These are phyloP conservation scores for Pogonophryne albipinna DNA, from an alignment of 2,797 vertebrate genomes.

Conservation along the genomic window DNA sequence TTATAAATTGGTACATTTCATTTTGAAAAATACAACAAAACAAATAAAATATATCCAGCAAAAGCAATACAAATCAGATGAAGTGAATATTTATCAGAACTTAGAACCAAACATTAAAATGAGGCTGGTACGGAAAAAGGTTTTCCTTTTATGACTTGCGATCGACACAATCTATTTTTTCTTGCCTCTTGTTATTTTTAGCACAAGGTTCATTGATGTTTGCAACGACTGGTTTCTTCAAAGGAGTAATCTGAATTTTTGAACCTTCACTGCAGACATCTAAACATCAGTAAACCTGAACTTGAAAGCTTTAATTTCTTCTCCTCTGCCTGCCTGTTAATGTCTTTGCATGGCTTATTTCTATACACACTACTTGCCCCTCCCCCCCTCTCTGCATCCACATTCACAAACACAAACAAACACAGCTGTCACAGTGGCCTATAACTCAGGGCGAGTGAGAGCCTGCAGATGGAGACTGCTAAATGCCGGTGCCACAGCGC, in stretches of 20 bases:
- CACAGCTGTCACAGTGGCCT: conserved; percentile 80
- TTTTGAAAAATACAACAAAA: background rate
- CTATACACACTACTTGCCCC: conserved; percentile 10
- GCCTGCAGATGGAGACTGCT: conserved; percentile 79
- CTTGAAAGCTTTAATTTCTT: conserved; percentile 28
- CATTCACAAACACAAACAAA: conserved; percentile 70
- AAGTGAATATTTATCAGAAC: background rate
- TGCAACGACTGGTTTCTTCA: conserved; percentile 16
- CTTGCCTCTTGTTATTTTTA: conserved; percentile 2
- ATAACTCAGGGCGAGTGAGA: conserved; percentile 79
- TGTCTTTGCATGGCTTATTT: conserved; percentile 38
- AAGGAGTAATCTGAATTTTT: conserved; percentile 11
- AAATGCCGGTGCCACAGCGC: conserved; percentile 81
- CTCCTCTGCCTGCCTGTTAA: conserved; percentile 13
- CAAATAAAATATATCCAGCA: background rate
- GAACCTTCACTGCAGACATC: conserved; percentile 2
- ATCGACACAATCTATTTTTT: conserved; percentile 3
- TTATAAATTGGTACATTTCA: background rate
- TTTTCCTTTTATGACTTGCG: background rate
- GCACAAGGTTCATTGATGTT: conserved; percentile 7
- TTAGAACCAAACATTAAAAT: conserved; percentile 6
- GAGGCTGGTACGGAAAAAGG: background rate
- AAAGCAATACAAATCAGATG: background rate
- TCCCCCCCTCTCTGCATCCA: conserved; percentile 35
- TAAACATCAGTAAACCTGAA: conserved; percentile 22